Percentiles rank a stretch among this genome's conserved stretches.
These are phyloP conservation scores for Leguminivora glycinivorella DNA, from an alignment of 1,140 invertebrate species.

Conservation along the genomic window DNA sequence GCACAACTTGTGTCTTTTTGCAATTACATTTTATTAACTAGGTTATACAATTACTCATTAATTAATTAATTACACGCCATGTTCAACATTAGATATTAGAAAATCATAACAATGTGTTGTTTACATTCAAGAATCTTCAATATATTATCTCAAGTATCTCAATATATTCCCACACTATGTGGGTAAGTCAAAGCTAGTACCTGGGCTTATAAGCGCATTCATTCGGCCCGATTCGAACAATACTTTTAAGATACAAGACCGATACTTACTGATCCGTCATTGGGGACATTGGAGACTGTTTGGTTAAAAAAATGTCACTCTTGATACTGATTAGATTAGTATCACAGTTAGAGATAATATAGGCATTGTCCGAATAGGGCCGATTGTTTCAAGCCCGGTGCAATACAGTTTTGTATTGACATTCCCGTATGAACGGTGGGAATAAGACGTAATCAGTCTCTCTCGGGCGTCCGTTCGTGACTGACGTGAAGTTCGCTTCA, in stretches of 20 bases:
- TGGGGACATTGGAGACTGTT: too few species aligned
- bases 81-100: neutral
- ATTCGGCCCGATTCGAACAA: too few species aligned
- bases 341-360: too few species aligned
- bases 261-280: too few species aligned
- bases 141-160: neutral
- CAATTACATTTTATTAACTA: neutral
- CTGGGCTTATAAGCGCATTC: neutral
- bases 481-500: slow-evolving; percentile 39
- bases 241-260: too few species aligned
- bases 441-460: slow-evolving; percentile 46
- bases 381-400: slow-evolving; percentile 4
- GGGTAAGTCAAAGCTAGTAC: neutral
- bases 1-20: neutral
- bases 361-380: too few species aligned
- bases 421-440: slow-evolving; percentile 12
- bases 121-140: neutral
- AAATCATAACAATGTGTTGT: neutral
- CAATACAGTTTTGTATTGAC: slow-evolving; percentile 1
- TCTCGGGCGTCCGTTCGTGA: slow-evolving; percentile 38
- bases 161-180: neutral
- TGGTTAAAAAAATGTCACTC: too few species aligned
- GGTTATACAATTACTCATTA: neutral
- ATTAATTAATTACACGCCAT: neutral
- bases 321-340: too few species aligned